phyloP scores from a whole-genome alignment of 2,113 vertebrate genomes.

The Meriones unguiculatus region DNA sequence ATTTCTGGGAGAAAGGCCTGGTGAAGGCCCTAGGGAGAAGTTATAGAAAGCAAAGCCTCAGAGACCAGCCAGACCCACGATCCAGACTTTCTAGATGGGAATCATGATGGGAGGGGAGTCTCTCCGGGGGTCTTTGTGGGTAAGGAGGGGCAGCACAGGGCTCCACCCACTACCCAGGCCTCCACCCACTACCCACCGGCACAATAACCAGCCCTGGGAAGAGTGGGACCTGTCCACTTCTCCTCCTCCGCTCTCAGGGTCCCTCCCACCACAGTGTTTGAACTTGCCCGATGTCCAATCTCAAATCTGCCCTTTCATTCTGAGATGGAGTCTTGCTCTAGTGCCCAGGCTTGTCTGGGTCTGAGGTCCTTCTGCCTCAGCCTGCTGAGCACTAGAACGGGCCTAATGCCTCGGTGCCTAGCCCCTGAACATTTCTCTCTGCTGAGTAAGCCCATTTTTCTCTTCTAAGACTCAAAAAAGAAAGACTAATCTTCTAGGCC shows the following conservation, averaged over 20 bases:
- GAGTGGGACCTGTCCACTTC: neutral
- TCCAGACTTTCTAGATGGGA: neutral
- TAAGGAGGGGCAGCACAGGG: neutral
- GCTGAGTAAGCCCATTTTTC: neutral
- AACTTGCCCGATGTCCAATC: neutral
- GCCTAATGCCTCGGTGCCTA: neutral
- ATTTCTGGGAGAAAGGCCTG: slow-evolving; percentile 68
- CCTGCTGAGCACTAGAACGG: neutral
- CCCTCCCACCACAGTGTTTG: neutral
- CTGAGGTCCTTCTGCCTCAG: neutral
- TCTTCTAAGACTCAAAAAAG: neutral
- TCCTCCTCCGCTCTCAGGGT: neutral
- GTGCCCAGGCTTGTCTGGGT: neutral
- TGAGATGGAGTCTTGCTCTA: neutral
- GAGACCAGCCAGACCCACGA: neutral
- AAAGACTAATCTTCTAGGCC: neutral
- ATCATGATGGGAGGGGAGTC: neutral
- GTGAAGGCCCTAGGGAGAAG: slow-evolving; percentile 77
- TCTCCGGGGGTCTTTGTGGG: no score
- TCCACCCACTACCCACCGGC: neutral
- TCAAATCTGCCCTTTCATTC: neutral
- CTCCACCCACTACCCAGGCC: neutral
- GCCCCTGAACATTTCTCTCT: neutral
- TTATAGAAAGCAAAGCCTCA: neutral
- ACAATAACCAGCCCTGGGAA: neutral